Conservation (phyloP, 1,140 invertebrate genomes). For the Calephelis nemesis region DNA sequence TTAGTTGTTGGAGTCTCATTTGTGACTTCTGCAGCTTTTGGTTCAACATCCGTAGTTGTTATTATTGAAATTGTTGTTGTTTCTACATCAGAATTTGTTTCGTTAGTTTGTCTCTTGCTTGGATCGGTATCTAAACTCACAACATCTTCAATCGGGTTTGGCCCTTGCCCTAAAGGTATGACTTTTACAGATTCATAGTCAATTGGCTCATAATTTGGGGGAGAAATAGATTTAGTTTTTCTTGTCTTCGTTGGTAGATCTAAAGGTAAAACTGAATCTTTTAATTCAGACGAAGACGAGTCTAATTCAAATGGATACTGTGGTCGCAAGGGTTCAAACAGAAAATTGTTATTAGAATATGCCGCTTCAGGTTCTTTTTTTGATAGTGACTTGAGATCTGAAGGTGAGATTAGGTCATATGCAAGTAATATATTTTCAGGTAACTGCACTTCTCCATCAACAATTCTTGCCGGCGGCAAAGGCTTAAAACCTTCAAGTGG, state of each 20-base stretch:
- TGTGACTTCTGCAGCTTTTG: conserved; percentile 37
- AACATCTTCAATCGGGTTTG: conserved; percentile 55
- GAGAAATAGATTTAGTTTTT: conserved; percentile 45
- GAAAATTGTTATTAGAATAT: conserved; percentile 43
- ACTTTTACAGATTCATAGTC: conserved; percentile 71
- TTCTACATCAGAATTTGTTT: conserved; percentile 41
- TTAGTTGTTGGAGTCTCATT: conserved; percentile 23
- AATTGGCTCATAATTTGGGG: conserved; percentile 54
- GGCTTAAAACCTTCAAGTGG: conserved; percentile 70
- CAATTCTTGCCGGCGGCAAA: conserved; percentile 58
- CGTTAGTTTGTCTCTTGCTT: conserved; percentile 65
- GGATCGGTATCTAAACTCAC: conserved; percentile 60
- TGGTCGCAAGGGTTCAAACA: conserved; percentile 60
- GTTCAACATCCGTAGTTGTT: conserved; percentile 26
- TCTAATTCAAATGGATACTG: conserved; percentile 64
- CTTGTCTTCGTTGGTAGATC: conserved; percentile 54
- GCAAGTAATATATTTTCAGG: conserved; percentile 68
- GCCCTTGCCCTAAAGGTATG: conserved; percentile 62
- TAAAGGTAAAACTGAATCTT: conserved; percentile 52
- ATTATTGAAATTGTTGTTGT: conserved; percentile 30
- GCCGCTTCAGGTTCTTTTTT: conserved; percentile 36
- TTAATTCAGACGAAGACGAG: conserved; percentile 56
- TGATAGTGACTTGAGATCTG: conserved; percentile 39
- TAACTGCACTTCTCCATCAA: conserved; percentile 62
- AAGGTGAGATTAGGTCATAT: conserved; percentile 62